Conservation (phyloP, 2,888 invertebrate genomes). For the Drosophila heteroneura region DNA sequence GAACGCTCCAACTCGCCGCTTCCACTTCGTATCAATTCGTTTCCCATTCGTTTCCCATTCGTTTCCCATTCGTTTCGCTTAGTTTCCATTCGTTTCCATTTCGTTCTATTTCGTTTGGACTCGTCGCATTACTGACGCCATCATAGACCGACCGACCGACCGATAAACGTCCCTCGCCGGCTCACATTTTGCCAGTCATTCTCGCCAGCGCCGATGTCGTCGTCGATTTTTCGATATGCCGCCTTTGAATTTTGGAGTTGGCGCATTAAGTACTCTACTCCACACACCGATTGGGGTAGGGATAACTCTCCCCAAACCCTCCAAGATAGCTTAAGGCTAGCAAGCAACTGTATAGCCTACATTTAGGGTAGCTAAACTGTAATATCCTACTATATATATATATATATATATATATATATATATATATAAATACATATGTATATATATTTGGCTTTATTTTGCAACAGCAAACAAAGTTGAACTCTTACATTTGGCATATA, state of each 20-base stretch:
- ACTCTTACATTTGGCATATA: background rate
- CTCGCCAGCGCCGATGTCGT: slow-evolving; percentile 42
- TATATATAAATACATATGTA: background rate
- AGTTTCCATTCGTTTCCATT: slow-evolving; percentile 32
- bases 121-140: slow-evolving; percentile 57
- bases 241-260: slow-evolving; percentile 49
- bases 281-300: slow-evolving; percentile 17
- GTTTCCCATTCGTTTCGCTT: slow-evolving; percentile 40
- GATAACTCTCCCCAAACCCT: background rate
- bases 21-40: slow-evolving; percentile 15
- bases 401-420: background rate
- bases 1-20: slow-evolving; percentile 40
- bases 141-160: slow-evolving; percentile 39
- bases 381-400: slow-evolving; percentile 4
- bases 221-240: slow-evolving; percentile 55
- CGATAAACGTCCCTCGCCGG: slow-evolving; percentile 46
- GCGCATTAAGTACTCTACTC: slow-evolving; percentile 52
- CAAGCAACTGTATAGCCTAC: slow-evolving; percentile 36
- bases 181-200: slow-evolving; percentile 61
- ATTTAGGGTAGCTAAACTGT: slow-evolving; percentile 4
- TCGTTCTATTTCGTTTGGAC: slow-evolving; percentile 25
- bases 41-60: slow-evolving; percentile 41
- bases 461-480: background rate
- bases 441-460: background rate
- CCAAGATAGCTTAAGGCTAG: background rate